phyloP scores from a whole-genome alignment of 2,797 vertebrate species.

The Ctenopoma kingsleyae region DNA sequence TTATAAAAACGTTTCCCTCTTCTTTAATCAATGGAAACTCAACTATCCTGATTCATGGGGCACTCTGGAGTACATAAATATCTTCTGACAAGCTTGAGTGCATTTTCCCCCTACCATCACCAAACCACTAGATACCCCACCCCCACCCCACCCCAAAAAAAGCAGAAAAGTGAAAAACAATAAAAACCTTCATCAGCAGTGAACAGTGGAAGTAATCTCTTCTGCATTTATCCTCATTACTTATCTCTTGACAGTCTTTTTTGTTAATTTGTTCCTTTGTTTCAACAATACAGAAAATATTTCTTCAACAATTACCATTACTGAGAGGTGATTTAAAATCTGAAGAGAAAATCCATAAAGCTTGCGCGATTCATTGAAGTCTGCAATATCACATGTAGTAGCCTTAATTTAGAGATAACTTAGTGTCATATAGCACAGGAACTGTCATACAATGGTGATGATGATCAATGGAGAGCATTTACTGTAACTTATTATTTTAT shows the following conservation, averaged over 20 bases:
- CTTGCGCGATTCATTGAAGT: slow-evolving; percentile 43
- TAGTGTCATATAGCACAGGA: slow-evolving; percentile 13
- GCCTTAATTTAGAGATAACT: slow-evolving; percentile 38
- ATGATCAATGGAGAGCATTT: not conserved
- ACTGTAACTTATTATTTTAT: no score
- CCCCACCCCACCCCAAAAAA: slow-evolving; percentile 20
- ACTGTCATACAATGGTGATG: slow-evolving; percentile 15
- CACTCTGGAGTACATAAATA: slow-evolving; percentile 83
- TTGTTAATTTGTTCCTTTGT: slow-evolving; percentile 41
- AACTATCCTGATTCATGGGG: slow-evolving; percentile 78
- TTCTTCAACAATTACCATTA: slow-evolving; percentile 72
- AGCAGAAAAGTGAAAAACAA: slow-evolving; percentile 46
- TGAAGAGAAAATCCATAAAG: slow-evolving; percentile 57
- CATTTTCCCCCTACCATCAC: slow-evolving; percentile 36
- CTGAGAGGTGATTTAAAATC: slow-evolving; percentile 65
- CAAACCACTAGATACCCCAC: slow-evolving; percentile 19
- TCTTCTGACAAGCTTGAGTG: slow-evolving; percentile 78
- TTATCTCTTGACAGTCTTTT: slow-evolving; percentile 50
- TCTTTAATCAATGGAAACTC: slow-evolving; percentile 85
- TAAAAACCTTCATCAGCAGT: slow-evolving; percentile 65
- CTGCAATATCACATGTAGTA: slow-evolving; percentile 50
- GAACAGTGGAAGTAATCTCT: slow-evolving; percentile 59
- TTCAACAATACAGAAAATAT: slow-evolving; percentile 47
- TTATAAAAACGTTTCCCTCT: slow-evolving; percentile 82
- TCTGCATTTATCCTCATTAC: slow-evolving; percentile 72